phyloP scores from a whole-genome alignment of 1,140 invertebrate genomes.

The Sipha flava region DNA sequence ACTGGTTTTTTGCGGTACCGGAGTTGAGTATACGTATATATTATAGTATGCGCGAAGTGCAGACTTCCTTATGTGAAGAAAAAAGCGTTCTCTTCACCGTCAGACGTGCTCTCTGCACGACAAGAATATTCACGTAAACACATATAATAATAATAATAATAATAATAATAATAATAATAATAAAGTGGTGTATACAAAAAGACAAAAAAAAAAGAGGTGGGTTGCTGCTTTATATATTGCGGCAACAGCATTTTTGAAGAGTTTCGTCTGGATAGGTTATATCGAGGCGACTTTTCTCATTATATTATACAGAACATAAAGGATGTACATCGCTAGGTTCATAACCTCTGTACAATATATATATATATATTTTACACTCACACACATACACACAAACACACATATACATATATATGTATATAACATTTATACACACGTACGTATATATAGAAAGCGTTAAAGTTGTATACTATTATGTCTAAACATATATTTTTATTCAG shows the following conservation, averaged over 20 bases:
- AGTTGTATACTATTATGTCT: neutral
- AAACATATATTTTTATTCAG: neutral
- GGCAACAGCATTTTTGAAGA: slow-evolving; percentile 28
- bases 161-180: neutral
- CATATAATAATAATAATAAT: neutral
- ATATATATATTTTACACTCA: too few relatives aligned
- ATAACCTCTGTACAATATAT: neutral
- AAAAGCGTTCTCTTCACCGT: neutral
- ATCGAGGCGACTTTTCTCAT: slow-evolving; percentile 23
- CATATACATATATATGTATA: too few relatives aligned
- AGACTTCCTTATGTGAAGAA: neutral
- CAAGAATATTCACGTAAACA: neutral
- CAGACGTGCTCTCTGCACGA: neutral
- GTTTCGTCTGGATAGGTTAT: neutral
- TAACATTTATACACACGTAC: too few relatives aligned
- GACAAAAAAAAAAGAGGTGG: neutral
- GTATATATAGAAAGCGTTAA: neutral
- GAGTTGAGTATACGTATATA: neutral
- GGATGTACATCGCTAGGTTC: neutral
- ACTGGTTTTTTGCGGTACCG: neutral
- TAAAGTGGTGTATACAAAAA: neutral
- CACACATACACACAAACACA: too few relatives aligned
- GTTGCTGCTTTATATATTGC: neutral
- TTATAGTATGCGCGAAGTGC: neutral
- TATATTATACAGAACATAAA: slow-evolving; percentile 2